phyloP scores from a whole-genome alignment of 2,113 vertebrate genomes.

The Tetraodon nigroviridis region DNA sequence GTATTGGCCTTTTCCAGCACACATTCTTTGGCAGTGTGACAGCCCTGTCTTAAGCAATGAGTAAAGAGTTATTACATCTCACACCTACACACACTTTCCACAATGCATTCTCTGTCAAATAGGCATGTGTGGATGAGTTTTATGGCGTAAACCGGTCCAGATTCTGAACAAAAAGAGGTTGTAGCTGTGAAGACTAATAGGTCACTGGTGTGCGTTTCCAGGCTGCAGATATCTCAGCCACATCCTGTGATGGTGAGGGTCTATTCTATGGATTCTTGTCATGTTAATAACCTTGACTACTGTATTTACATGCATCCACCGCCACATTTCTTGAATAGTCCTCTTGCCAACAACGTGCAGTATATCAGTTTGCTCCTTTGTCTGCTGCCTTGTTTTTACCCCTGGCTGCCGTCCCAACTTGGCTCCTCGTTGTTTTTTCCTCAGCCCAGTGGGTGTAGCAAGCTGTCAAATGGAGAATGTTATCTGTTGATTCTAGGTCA shows the following conservation, averaged over 20 bases:
- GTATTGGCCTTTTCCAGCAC: not conserved
- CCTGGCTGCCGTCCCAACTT: slow-evolving; percentile 25
- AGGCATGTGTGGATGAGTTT: slow-evolving; percentile 23
- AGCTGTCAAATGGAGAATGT: slow-evolving; percentile 24
- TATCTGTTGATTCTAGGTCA: slow-evolving; percentile 35
- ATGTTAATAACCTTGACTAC: slow-evolving; percentile 43
- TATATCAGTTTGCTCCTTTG: slow-evolving; percentile 11
- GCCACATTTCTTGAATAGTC: slow-evolving; percentile 39
- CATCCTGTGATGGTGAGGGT: slow-evolving; percentile 49
- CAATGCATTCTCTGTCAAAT: not conserved
- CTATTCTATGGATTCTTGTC: slow-evolving; percentile 56
- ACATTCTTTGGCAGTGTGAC: not conserved
- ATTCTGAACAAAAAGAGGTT: slow-evolving; percentile 4
- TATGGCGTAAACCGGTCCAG: not conserved
- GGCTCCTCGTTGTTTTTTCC: slow-evolving; percentile 39
- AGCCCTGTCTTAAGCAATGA: not conserved
- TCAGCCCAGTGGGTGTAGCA: slow-evolving; percentile 5
- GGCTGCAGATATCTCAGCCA: slow-evolving; percentile 36
- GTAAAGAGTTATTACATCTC: slow-evolving; percentile 9
- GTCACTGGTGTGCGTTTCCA: not conserved
- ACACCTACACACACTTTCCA: slow-evolving; percentile 9
- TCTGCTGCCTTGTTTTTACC: slow-evolving; percentile 19
- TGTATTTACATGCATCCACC: slow-evolving; percentile 18
- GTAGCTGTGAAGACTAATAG: not conserved
- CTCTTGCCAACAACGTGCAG: slow-evolving; percentile 5